Conservation (phyloP, 2,797 vertebrate genomes). For the Anniella stebbinsi region DNA sequence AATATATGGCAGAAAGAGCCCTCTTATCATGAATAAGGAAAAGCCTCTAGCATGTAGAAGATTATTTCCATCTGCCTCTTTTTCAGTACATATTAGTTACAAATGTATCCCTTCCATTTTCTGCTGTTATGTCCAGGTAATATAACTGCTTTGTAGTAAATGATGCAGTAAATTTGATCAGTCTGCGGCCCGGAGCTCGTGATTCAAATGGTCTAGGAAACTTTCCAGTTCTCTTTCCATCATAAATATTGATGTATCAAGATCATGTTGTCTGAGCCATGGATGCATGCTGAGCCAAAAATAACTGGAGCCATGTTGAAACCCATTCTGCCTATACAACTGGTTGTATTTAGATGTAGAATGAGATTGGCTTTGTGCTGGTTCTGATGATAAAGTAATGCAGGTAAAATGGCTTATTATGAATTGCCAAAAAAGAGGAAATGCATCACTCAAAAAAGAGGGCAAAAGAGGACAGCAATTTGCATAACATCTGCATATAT, state of each 20-base stretch:
- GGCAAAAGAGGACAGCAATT: no score
- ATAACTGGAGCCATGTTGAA: conserved; percentile 8
- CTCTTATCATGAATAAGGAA: conserved; percentile 37
- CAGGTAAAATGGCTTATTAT: not conserved
- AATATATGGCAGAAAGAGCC: conserved; percentile 25
- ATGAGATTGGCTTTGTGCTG: not conserved
- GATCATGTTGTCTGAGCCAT: conserved; percentile 51
- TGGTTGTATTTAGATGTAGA: conserved; percentile 20
- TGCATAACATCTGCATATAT: not conserved
- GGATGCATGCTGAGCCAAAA: conserved; percentile 52
- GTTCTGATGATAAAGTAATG: not conserved
- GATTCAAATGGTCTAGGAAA: conserved; percentile 68
- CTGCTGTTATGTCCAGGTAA: conserved; percentile 60
- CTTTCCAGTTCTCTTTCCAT: conserved; percentile 61
- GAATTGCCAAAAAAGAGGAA: no score
- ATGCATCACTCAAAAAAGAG: no score
- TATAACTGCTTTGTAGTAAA: conserved; percentile 56
- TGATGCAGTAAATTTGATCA: conserved; percentile 65
- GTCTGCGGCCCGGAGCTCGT: conserved; percentile 31
- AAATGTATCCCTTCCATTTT: conserved; percentile 62
- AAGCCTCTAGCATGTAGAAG: conserved; percentile 36
- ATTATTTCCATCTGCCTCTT: conserved; percentile 49
- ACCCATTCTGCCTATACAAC: not conserved
- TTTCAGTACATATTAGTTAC: conserved; percentile 43
- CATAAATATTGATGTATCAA: conserved; percentile 69